Conservation (phyloP, 2,888 invertebrate genomes). For the Drosophila pegasa region DNA sequence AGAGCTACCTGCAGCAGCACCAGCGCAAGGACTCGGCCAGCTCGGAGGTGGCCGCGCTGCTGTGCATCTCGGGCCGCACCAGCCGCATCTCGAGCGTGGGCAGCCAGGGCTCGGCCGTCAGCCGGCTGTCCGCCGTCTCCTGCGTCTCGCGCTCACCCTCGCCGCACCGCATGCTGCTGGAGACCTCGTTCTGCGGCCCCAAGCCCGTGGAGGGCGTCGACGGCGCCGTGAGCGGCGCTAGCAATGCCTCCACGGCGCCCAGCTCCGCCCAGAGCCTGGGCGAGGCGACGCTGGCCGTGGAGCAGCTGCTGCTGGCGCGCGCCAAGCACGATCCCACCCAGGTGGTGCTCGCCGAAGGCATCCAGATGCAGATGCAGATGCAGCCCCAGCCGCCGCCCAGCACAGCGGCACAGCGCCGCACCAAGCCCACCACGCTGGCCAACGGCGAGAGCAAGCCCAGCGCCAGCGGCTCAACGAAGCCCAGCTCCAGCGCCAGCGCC, state of each 20-base stretch:
- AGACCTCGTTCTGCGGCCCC: slow-evolving; percentile 95
- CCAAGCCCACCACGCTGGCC: slow-evolving; percentile 66
- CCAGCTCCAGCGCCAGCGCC: slow-evolving; percentile 8
- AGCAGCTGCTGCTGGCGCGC: slow-evolving; percentile 87
- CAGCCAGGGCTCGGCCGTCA: slow-evolving; percentile 89
- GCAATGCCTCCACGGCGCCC: slow-evolving; percentile 61
- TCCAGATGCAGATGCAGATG: slow-evolving; percentile 85
- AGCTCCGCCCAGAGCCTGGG: slow-evolving; percentile 62
- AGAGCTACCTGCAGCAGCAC: slow-evolving; percentile 86
- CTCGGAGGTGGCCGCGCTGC: slow-evolving; percentile 91
- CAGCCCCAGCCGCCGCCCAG: slow-evolving; percentile 83
- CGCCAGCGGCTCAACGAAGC: slow-evolving; percentile 21
- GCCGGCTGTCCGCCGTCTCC: slow-evolving; percentile 86
- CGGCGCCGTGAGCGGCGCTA: slow-evolving; percentile 66
- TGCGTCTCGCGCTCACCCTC: slow-evolving; percentile 91
- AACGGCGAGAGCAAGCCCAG: slow-evolving; percentile 70
- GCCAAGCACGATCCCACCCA: slow-evolving; percentile 88
- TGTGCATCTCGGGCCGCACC: slow-evolving; percentile 91
- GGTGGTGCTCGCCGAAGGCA: slow-evolving; percentile 88
- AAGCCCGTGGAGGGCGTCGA: slow-evolving; percentile 88
- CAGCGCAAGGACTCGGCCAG: slow-evolving; percentile 91
- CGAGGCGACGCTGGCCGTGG: slow-evolving; percentile 77
- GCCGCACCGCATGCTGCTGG: slow-evolving; percentile 95
- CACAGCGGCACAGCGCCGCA: slow-evolving; percentile 26
- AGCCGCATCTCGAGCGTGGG: slow-evolving; percentile 93